phyloP scores from a whole-genome alignment of 2,797 vertebrate genomes.

The Tapirus indicus region DNA sequence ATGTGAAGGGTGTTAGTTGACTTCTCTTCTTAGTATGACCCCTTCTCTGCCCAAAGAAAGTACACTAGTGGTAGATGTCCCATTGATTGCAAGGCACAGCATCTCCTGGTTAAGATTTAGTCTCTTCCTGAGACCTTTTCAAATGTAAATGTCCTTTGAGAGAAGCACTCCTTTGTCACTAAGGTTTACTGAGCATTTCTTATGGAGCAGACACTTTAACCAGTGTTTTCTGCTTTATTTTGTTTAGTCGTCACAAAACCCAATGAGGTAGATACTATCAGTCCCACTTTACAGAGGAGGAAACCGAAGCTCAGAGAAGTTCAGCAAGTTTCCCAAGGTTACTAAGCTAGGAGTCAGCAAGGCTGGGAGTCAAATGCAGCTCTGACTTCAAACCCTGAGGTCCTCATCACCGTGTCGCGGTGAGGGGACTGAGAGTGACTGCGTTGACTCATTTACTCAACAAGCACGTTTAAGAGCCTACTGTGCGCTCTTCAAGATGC shows the following conservation, averaged over 20 bases:
- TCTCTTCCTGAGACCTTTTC: background rate
- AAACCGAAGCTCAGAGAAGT: background rate
- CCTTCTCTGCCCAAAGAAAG: background rate
- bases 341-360: background rate
- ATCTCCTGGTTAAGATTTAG: background rate
- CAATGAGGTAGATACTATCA: background rate
- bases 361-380: background rate
- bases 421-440: background rate
- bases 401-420: background rate
- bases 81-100: background rate
- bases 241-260: slow-evolving; percentile 2
- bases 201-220: background rate
- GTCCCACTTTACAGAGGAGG: background rate
- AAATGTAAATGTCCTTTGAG: background rate
- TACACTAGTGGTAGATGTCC: background rate
- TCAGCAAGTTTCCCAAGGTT: background rate
- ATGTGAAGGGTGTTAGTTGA: background rate
- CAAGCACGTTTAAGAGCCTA: background rate
- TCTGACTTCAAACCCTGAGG: background rate
- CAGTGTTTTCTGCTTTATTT: background rate
- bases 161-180: background rate
- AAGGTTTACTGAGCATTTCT: background rate
- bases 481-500: background rate
- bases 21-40: background rate
- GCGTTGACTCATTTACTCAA: background rate